Conservation (phyloP, 2,888 invertebrate species). For the Bellardia pandia region DNA sequence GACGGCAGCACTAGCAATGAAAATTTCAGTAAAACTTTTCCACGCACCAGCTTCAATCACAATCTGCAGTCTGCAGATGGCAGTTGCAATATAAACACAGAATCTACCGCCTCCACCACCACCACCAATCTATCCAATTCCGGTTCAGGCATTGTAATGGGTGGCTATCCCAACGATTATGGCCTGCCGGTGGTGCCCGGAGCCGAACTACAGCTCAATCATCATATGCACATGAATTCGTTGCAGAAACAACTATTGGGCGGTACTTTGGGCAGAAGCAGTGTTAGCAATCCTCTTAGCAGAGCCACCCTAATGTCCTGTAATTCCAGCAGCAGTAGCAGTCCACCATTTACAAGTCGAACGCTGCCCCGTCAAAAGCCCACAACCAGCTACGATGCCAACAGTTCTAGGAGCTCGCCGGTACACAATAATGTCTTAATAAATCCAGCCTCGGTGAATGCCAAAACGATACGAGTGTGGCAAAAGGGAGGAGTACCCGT, state of each 20-base stretch:
- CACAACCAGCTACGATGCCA: conserved; percentile 73
- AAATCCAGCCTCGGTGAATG: conserved; percentile 85
- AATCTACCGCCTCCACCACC: conserved; percentile 81
- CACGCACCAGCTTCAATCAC: conserved; percentile 83
- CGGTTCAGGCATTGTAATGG: conserved; percentile 70
- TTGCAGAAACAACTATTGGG: conserved; percentile 84
- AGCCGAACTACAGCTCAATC: conserved; percentile 83
- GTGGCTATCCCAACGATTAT: conserved; percentile 91
- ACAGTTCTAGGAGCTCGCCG: conserved; percentile 75
- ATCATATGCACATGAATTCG: conserved; percentile 83
- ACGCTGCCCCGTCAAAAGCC: conserved; percentile 77
- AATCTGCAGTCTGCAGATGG: conserved; percentile 62
- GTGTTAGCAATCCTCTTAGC: conserved; percentile 69
- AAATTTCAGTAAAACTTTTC: conserved; percentile 87
- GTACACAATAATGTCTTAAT: conserved; percentile 77
- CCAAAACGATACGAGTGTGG: conserved; percentile 94
- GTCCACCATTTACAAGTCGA: conserved; percentile 77
- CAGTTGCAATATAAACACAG: conserved; percentile 75
- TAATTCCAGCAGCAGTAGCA: conserved; percentile 74
- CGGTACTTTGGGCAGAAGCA: conserved; percentile 78
- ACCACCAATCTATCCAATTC: conserved; percentile 81
- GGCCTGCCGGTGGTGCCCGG: conserved; percentile 89
- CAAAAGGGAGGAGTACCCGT: conserved; percentile 93
- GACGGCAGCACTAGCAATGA: conserved; percentile 84
- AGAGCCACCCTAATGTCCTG: conserved; percentile 73